Evolutionary conservation across 2,113 vertebrate species (phyloP).

Genomic region (Gymnorhina tibicen): DNA sequence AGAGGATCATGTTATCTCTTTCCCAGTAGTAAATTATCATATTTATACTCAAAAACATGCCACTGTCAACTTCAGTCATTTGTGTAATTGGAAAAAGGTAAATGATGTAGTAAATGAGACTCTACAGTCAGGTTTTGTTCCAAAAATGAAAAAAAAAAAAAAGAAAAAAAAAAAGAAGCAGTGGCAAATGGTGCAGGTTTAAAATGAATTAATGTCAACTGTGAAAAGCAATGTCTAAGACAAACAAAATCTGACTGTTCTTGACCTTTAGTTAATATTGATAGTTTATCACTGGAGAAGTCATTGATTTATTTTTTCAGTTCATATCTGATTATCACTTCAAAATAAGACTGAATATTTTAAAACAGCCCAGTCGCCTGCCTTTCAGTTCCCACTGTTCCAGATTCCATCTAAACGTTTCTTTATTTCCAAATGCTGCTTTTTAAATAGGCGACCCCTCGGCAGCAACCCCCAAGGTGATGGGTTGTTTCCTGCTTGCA

Average conservation of each 20-base stretch:
- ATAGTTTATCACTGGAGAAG: slow-evolving; percentile 53
- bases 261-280: slow-evolving; percentile 64
- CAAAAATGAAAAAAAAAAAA: not conserved
- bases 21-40: slow-evolving; percentile 59
- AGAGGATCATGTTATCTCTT: slow-evolving; percentile 43
- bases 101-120: slow-evolving; percentile 43
- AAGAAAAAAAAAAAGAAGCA: not conserved
- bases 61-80: slow-evolving; percentile 51
- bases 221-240: slow-evolving; percentile 30
- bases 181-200: slow-evolving; percentile 10
- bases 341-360: slow-evolving; percentile 34
- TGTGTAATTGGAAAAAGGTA: slow-evolving; percentile 51
- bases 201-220: slow-evolving; percentile 50
- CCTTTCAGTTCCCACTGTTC: not conserved
- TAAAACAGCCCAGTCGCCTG: not conserved
- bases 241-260: slow-evolving; percentile 47
- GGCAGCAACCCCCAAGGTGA: slow-evolving; percentile 31
- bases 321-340: slow-evolving; percentile 59
- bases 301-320: slow-evolving; percentile 58
- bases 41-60: slow-evolving; percentile 25
- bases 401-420: not conserved
- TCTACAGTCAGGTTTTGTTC: not conserved
- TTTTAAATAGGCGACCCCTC: not conserved
- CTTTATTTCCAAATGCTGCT: not conserved
- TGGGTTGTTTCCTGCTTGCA: slow-evolving; percentile 23